Evolutionary conservation across 1,140 invertebrate species (phyloP).

Genomic region (Drosophila orena): DNA sequence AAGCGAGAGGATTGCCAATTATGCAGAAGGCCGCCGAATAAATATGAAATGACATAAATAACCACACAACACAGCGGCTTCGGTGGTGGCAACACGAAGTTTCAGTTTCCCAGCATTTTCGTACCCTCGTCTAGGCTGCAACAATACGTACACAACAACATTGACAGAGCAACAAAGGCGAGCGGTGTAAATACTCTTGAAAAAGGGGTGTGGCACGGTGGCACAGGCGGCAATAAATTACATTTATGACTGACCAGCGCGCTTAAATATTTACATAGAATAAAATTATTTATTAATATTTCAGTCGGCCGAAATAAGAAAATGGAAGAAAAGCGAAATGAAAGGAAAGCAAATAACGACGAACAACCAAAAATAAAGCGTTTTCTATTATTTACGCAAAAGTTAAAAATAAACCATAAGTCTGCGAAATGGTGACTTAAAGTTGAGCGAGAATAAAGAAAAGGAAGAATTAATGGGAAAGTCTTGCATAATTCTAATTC

Average conservation of each 20-base stretch:
- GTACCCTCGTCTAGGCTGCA: conserved; percentile 67
- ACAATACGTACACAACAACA: conserved; percentile 52
- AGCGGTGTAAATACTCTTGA: conserved; percentile 59
- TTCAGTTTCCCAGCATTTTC: conserved; percentile 33
- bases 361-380: conserved; percentile 1
- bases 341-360: not conserved
- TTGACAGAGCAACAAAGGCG: conserved; percentile 64
- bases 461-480: not conserved
- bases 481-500: conserved; percentile 13
- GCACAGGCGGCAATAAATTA: conserved; percentile 57
- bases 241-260: conserved; percentile 60
- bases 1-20: conserved; percentile 63
- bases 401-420: conserved; percentile 6
- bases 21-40: conserved; percentile 73
- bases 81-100: conserved; percentile 27
- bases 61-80: conserved; percentile 45
- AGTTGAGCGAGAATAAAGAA: not conserved
- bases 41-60: conserved; percentile 81
- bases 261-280: conserved; percentile 68
- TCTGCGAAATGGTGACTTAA: conserved; percentile 1
- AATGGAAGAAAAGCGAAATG: not conserved
- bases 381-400: conserved; percentile 9
- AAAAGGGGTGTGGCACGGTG: not conserved
- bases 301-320: conserved; percentile 9
- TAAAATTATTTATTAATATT: conserved; percentile 66